Percentiles rank a stretch among this genome's conserved stretches.
Evolutionary conservation across 2,797 vertebrate genomes (phyloP).

Genomic region (Otolemur crassicaudatus): DNA sequence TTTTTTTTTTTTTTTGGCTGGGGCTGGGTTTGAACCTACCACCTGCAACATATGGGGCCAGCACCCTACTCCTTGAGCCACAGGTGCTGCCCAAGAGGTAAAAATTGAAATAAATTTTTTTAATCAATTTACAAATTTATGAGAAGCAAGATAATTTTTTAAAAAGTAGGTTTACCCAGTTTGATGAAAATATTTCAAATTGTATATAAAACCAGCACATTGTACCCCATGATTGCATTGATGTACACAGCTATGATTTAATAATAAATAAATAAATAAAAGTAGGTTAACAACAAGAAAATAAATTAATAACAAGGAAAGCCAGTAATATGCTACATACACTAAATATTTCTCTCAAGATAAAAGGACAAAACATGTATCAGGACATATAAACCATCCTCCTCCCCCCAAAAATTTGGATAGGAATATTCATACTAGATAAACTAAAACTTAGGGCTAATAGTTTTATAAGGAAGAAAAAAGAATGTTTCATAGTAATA

Average conservation of each 20-base stretch:
- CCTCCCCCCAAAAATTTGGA: not conserved
- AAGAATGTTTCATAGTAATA: constrained; percentile 28
- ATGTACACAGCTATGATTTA: too few species aligned
- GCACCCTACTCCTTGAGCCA: too few species aligned
- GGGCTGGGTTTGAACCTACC: too few species aligned
- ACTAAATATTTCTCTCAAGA: constrained; percentile 41
- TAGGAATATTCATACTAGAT: not conserved
- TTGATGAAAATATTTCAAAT: too few species aligned
- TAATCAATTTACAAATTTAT: not conserved
- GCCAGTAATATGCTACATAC: not conserved
- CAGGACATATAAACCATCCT: not conserved
- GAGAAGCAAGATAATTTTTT: not conserved
- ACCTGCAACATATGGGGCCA: too few species aligned
- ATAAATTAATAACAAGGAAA: not conserved
- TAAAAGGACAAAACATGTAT: not conserved
- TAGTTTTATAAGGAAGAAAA: not conserved
- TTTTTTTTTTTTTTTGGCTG: too few species aligned
- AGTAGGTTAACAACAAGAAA: not conserved
- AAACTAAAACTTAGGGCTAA: not conserved
- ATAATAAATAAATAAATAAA: not conserved
- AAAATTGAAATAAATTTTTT: not conserved
- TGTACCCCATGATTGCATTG: too few species aligned
- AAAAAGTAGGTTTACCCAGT: too few species aligned
- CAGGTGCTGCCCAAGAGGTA: not conserved
- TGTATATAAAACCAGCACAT: too few species aligned